These are phyloP conservation scores for Balaeniceps rex DNA, from an alignment of 2,113 vertebrate genomes.

Conservation along the genomic window DNA sequence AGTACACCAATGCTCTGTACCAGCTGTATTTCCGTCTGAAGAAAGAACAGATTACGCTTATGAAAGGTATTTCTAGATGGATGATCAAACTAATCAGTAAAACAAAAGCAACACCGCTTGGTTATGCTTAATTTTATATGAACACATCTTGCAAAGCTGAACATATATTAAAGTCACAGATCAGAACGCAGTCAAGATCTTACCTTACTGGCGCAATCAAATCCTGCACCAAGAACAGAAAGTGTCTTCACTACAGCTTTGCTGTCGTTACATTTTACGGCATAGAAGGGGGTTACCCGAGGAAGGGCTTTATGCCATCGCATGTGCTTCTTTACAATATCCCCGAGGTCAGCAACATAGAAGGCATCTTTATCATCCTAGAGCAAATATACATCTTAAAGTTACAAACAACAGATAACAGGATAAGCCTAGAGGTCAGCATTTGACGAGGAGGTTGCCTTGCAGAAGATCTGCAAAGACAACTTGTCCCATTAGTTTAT, in stretches of 20 bases:
- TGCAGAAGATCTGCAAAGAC: neutral
- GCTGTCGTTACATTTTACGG: slow-evolving; percentile 95
- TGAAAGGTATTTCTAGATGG: neutral
- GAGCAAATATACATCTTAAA: neutral
- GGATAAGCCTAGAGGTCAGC: neutral
- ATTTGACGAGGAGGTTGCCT: neutral
- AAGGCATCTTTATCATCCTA: slow-evolving; percentile 98
- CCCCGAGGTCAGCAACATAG: slow-evolving; percentile 93
- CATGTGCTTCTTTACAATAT: slow-evolving; percentile 91
- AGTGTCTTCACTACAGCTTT: slow-evolving; percentile 86
- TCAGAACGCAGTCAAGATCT: neutral
- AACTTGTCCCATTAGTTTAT: neutral
- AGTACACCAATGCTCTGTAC: slow-evolving; percentile 91
- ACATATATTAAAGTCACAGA: neutral
- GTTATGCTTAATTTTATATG: neutral
- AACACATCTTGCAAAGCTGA: neutral
- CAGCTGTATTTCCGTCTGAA: slow-evolving; percentile 92
- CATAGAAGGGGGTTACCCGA: slow-evolving; percentile 91
- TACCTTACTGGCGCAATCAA: slow-evolving; percentile 99
- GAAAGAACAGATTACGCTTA: neutral
- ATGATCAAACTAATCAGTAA: neutral
- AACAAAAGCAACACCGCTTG: neutral
- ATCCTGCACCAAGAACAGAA: slow-evolving; percentile 88
- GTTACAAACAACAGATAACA: neutral
- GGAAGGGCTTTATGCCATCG: slow-evolving; percentile 89